Conservation (phyloP, 2,797 vertebrate genomes). For the Sus cebifrons region DNA sequence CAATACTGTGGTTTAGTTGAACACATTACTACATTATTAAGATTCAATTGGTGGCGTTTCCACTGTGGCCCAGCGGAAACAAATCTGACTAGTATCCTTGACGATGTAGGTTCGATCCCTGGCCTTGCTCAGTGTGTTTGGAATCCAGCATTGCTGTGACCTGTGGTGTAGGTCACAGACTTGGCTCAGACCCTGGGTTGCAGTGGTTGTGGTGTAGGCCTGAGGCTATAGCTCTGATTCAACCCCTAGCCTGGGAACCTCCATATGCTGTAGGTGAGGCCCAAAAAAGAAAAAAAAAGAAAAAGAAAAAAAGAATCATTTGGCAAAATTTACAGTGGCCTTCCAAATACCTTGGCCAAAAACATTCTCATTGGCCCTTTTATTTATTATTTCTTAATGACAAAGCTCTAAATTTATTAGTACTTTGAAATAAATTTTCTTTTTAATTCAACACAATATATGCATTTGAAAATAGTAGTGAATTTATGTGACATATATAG, state of each 20-base stretch:
- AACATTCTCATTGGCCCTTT: not conserved
- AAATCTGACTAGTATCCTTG: too few relatives aligned
- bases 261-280: too few relatives aligned
- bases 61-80: too few relatives aligned
- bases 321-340: not conserved
- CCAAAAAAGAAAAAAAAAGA: too few relatives aligned
- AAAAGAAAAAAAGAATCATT: not conserved
- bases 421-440: slow-evolving; percentile 44
- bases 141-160: too few relatives aligned
- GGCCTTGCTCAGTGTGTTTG: too few relatives aligned
- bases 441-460: slow-evolving; percentile 24
- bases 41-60: not conserved
- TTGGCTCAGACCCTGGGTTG: too few relatives aligned
- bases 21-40: not conserved
- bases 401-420: slow-evolving; percentile 34
- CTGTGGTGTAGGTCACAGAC: too few relatives aligned
- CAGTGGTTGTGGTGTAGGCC: too few relatives aligned
- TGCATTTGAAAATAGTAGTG: not conserved
- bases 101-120: too few relatives aligned
- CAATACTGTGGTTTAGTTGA: not conserved
- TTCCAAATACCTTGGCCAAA: not conserved
- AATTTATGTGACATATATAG: not conserved
- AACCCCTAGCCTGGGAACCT: too few relatives aligned
- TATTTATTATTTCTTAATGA: not conserved
- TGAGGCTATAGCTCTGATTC: too few relatives aligned